These are phyloP conservation scores for Thecocarcelia acutangulata DNA, from an alignment of 2,888 invertebrate species.

Conservation along the genomic window DNA sequence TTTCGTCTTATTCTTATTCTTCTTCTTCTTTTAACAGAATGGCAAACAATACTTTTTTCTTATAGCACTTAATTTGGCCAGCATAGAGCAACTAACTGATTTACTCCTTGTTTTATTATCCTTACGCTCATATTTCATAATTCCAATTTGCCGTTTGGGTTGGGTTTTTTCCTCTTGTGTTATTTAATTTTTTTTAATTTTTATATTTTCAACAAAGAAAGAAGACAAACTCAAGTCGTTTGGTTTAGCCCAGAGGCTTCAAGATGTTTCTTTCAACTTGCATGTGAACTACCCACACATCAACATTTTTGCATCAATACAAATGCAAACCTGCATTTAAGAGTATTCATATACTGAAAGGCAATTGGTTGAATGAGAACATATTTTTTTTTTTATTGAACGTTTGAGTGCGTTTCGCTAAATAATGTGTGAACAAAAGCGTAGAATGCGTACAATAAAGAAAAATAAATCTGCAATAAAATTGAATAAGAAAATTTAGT, in stretches of 20 bases:
- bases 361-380: slow-evolving; percentile 33
- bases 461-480: slow-evolving; percentile 6
- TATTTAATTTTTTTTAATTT: slow-evolving; percentile 2
- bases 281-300: slow-evolving; percentile 50
- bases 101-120: slow-evolving; percentile 65
- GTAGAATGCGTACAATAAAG: slow-evolving; percentile 55
- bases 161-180: slow-evolving; percentile 27
- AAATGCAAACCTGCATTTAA: slow-evolving; percentile 10
- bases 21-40: slow-evolving; percentile 4
- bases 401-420: slow-evolving; percentile 48
- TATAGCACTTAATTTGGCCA: not conserved
- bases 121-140: slow-evolving; percentile 78
- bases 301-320: slow-evolving; percentile 8
- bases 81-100: not conserved
- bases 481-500: slow-evolving; percentile 12
- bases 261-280: slow-evolving; percentile 50
- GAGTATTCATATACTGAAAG: not conserved
- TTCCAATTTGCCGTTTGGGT: slow-evolving; percentile 76
- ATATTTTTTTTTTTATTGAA: slow-evolving; percentile 14
- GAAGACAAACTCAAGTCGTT: slow-evolving; percentile 43
- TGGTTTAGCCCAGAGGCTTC: slow-evolving; percentile 44
- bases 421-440: slow-evolving; percentile 69
- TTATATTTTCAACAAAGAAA: slow-evolving; percentile 28
- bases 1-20: too few species aligned
- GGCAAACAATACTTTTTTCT: slow-evolving; percentile 18